A percentile compares a stretch with the other conserved stretches of the same genome.
phyloP scores from a whole-genome alignment of 1,140 invertebrate species.

The Odontomachus brunneus region DNA sequence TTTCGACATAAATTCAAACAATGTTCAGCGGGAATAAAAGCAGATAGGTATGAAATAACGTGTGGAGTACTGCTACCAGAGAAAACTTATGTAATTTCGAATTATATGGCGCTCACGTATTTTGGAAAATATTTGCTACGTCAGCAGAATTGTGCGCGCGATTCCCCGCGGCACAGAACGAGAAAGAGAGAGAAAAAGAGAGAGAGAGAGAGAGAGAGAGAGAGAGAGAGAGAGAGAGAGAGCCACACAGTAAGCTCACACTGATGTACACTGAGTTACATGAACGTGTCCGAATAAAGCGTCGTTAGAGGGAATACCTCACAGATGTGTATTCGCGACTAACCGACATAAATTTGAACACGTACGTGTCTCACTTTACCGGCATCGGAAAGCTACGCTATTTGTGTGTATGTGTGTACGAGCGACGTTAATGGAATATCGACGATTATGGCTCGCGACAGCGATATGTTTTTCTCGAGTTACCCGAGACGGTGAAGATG shows the following conservation, averaged over 20 bases:
- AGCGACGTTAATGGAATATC: slow-evolving; percentile 46
- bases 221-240: too few species aligned
- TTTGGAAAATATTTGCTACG: slow-evolving; percentile 52
- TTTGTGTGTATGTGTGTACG: not conserved
- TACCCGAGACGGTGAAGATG: slow-evolving; percentile 12
- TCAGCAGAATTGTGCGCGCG: slow-evolving; percentile 30
- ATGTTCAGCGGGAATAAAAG: not conserved
- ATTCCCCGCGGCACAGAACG: slow-evolving; percentile 7
- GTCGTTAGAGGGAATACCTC: slow-evolving; percentile 49
- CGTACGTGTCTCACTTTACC: slow-evolving; percentile 29
- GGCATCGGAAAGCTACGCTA: slow-evolving; percentile 12
- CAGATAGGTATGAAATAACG: slow-evolving; percentile 10
- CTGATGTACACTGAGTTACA: slow-evolving; percentile 22
- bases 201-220: too few species aligned
- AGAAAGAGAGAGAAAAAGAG: too few species aligned
- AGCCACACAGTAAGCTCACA: not conserved
- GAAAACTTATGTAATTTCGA: slow-evolving; percentile 35
- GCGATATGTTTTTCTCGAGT: slow-evolving; percentile 27
- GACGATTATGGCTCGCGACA: slow-evolving; percentile 28
- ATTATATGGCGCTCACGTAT: slow-evolving; percentile 47
- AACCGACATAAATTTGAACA: slow-evolving; percentile 49
- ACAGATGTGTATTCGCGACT: slow-evolving; percentile 25
- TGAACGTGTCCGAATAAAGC: slow-evolving; percentile 34
- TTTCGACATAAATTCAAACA: slow-evolving; percentile 15
- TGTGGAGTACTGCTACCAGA: not conserved